Conservation (phyloP, 2,797 vertebrate genomes). For the Sciurus carolinensis region DNA sequence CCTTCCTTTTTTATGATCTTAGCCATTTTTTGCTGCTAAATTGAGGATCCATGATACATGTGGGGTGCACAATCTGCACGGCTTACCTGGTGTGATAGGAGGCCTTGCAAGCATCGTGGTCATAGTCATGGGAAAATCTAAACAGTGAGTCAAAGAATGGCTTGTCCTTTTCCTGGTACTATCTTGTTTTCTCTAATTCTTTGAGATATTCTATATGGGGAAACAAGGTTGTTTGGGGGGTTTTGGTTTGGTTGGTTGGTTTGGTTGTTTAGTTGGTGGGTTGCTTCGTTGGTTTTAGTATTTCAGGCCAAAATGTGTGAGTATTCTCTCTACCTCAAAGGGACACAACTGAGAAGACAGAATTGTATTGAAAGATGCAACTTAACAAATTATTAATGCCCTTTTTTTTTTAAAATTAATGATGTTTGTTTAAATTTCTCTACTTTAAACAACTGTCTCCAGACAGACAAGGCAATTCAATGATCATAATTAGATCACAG, state of each 20-base stretch:
- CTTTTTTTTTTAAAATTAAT: background rate
- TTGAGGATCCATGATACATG: constrained; percentile 97
- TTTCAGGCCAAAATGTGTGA: background rate
- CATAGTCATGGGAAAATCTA: constrained; percentile 83
- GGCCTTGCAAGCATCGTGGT: constrained; percentile 94
- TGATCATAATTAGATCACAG: background rate
- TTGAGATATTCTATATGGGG: background rate
- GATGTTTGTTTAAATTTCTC: background rate
- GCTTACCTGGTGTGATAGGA: constrained; percentile 96
- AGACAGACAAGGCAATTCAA: background rate
- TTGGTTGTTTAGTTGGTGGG: too few relatives aligned
- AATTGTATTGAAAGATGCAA: background rate
- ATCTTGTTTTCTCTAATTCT: background rate
- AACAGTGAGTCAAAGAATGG: constrained; percentile 68
- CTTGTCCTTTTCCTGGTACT: background rate
- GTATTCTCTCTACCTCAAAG: background rate
- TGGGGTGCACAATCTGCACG: constrained; percentile 98
- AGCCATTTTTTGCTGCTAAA: constrained; percentile 94
- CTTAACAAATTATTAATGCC: background rate
- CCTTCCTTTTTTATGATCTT: constrained; percentile 68
- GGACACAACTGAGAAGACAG: background rate
- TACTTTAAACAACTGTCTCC: background rate
- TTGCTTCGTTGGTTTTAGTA: background rate
- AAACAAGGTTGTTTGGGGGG: background rate
- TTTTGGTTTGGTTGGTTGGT: too few relatives aligned